Evolutionary conservation across 1,140 invertebrate genomes (phyloP), one percentile per base, ranked within the genome.

Genomic region (Ostrea denselamellosa): DNA sequence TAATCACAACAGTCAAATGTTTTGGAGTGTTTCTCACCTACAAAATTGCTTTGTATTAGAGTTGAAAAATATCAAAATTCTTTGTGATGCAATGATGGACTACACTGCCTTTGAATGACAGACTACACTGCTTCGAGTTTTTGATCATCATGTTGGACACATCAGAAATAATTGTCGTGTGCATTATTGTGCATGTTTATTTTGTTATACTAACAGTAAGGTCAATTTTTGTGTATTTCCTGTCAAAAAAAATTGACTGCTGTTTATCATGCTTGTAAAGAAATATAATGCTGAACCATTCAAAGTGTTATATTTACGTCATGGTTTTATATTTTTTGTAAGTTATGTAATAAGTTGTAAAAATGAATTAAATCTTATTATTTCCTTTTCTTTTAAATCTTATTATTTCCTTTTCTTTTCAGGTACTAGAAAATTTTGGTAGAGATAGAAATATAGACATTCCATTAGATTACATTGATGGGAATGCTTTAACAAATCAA

Each of bases 351-450:
- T 12, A 9, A 34, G 12, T 77, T 12, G 68, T 25, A 77, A 77
- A 19, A 34, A 77, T 77, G 68, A 71, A 22, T 25, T 71, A 25
- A 77, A 14, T 25, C 10, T 34, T 10, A 10, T 71, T 8, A 34
- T 71, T 10, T 7, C 22, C 12, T 28, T 12, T 71, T 7, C 9
- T 22, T 71, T n/a, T 22, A 17, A 17, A 83, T 86, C 53, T 58
- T 87, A 54, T 62, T 34, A 77, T 25, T 85, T 86, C 77, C 54
- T 86, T 65, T 88, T 85, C 8, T 85, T 89, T 87, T 28, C 87
- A 93, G 93, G 89, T 93, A 34, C 77, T 93, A 54, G 92, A 93
- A 86, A 88, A 88, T 68, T 85, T 86, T 34, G 85, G 87, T 28
- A 34, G 58, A 54, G 87, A 88, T 53, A 58, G 53, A 58, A 85